phyloP scores from a whole-genome alignment of 2,888 invertebrate genomes.

The Hydropsyche betteni region DNA sequence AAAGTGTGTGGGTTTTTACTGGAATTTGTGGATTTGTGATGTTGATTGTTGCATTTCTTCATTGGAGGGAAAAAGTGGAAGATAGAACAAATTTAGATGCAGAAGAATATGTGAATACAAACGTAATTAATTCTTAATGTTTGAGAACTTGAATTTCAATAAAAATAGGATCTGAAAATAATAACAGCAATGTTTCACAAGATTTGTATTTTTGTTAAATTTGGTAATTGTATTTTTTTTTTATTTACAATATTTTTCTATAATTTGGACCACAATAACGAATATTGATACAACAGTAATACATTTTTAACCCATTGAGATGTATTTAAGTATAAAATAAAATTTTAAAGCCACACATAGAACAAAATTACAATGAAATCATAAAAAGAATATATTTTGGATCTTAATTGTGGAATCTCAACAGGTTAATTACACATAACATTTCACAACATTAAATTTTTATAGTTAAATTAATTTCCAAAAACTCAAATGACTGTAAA shows the following conservation, averaged over 20 bases:
- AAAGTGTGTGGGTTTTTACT: conserved; percentile 88
- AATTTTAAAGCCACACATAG: too few species aligned
- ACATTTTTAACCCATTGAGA: conserved; percentile 38
- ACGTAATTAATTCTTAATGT: neutral
- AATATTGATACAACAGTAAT: conserved; percentile 45
- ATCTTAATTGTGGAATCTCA: too few species aligned
- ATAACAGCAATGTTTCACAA: neutral
- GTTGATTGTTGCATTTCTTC: conserved; percentile 84
- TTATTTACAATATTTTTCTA: conserved; percentile 47
- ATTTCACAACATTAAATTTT: too few species aligned
- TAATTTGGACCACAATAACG: conserved; percentile 49
- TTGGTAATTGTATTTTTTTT: conserved; percentile 42
- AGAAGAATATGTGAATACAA: conserved; percentile 10
- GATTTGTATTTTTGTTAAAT: conserved; percentile 20
- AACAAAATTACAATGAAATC: too few species aligned
- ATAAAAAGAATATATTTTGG: too few species aligned
- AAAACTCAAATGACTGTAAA: too few species aligned
- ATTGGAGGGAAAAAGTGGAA: conserved; percentile 89
- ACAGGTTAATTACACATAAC: too few species aligned
- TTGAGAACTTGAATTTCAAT: too few species aligned
- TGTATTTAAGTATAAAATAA: neutral
- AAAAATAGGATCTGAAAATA: neutral
- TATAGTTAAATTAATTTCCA: too few species aligned
- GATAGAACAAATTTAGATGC: conserved; percentile 64
- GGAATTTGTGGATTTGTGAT: conserved; percentile 87